A percentile compares a stretch with the other conserved stretches of the same genome.
Conservation (phyloP, 1,140 invertebrate species). For the Streblospio benedicti region DNA sequence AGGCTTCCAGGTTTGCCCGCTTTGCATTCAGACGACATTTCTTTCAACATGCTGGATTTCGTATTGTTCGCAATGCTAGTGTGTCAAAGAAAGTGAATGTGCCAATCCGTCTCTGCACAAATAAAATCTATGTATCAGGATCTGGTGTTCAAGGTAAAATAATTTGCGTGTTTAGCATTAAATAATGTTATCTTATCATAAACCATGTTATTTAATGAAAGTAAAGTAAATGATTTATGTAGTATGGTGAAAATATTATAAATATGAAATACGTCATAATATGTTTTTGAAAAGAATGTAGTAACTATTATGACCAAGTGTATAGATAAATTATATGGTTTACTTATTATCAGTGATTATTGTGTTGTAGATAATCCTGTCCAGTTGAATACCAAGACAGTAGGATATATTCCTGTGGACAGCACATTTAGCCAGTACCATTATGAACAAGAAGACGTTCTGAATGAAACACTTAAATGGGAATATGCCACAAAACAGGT, state of each 20-base stretch:
- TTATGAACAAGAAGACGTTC: too few species aligned
- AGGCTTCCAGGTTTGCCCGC: conserved; percentile 39
- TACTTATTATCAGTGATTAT: too few species aligned
- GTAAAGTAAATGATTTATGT: neutral
- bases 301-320: too few species aligned
- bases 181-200: neutral
- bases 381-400: too few species aligned
- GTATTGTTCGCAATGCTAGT: conserved; percentile 26
- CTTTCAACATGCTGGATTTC: conserved; percentile 43
- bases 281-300: too few species aligned
- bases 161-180: neutral
- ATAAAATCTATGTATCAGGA: neutral
- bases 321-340: too few species aligned
- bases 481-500: too few species aligned
- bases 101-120: conserved; percentile 5
- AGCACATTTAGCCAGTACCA: too few species aligned
- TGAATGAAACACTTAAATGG: too few species aligned
- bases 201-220: conserved; percentile 15
- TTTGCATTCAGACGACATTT: conserved; percentile 44
- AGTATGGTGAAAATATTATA: neutral
- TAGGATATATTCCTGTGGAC: too few species aligned
- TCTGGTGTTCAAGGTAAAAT: neutral
- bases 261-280: too few species aligned
- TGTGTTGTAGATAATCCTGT: too few species aligned
- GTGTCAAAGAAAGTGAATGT: neutral